These are phyloP conservation scores for Cantharis rufa DNA, from an alignment of 2,888 invertebrate species.

Conservation along the genomic window DNA sequence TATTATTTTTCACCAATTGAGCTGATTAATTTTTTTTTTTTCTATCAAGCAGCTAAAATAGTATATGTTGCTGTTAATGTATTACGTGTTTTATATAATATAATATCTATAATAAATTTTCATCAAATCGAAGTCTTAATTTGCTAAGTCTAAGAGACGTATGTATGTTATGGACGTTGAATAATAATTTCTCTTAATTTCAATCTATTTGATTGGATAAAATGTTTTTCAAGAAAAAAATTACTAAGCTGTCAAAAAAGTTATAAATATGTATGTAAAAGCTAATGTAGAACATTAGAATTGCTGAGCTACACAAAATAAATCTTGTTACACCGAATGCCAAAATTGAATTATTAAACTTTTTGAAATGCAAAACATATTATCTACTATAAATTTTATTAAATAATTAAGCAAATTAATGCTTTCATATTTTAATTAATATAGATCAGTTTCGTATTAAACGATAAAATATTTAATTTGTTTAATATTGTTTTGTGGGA, in stretches of 20 bases:
- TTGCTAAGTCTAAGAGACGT: too few relatives aligned
- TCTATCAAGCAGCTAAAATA: too few relatives aligned
- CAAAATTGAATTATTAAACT: background rate
- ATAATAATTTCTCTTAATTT: too few relatives aligned
- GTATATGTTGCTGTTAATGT: too few relatives aligned
- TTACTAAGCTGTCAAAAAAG: background rate
- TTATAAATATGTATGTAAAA: background rate
- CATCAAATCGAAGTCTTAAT: too few relatives aligned
- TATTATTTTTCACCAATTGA: too few relatives aligned
- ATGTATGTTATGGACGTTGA: too few relatives aligned
- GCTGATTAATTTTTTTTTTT: too few relatives aligned
- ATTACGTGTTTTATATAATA: too few relatives aligned
- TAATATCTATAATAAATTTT: too few relatives aligned
- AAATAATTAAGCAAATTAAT: background rate
- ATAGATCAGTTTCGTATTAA: background rate
- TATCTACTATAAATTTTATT: background rate
- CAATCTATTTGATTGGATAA: too few relatives aligned
- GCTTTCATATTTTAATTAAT: background rate
- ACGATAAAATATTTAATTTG: background rate
- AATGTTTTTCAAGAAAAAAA: background rate
- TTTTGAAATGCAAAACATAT: background rate
- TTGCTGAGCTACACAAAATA: background rate
- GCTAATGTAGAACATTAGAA: background rate
- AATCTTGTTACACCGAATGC: background rate
- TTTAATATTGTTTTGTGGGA: background rate